Evolutionary conservation across 2,888 invertebrate genomes (phyloP).

Genomic region (Morpho deidamia): DNA sequence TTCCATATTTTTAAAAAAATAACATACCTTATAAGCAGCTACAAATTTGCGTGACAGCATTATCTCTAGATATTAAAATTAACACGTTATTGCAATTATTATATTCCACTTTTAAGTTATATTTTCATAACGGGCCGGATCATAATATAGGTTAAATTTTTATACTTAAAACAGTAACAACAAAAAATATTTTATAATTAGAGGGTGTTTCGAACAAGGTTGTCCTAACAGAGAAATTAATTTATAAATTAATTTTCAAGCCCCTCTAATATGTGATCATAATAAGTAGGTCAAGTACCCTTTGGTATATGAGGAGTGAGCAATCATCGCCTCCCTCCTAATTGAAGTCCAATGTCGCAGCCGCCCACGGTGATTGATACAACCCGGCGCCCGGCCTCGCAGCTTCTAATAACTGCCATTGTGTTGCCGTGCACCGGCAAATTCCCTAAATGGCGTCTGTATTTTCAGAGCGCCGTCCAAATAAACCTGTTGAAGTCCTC

Average conservation of each 20-base stretch:
- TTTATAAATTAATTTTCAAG: constrained; percentile 50
- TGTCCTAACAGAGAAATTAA: constrained; percentile 40
- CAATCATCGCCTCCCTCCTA: constrained; percentile 74
- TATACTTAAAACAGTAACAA: too few species aligned
- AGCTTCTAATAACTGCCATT: constrained; percentile 65
- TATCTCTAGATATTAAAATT: too few species aligned
- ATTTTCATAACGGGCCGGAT: too few species aligned
- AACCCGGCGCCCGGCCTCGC: constrained; percentile 41
- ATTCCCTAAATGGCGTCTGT: background rate
- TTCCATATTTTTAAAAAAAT: too few species aligned
- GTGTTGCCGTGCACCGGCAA: constrained; percentile 39
- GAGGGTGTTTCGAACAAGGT: background rate
- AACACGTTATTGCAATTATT: too few species aligned
- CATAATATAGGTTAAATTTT: too few species aligned
- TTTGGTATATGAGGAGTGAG: constrained; percentile 64
- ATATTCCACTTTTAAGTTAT: too few species aligned
- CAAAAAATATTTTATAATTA: too few species aligned
- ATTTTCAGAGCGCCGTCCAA: background rate
- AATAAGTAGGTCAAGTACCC: constrained; percentile 76
- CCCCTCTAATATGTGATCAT: constrained; percentile 49
- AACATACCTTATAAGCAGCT: too few species aligned
- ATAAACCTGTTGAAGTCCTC: too few species aligned
- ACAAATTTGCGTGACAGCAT: too few species aligned
- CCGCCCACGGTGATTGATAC: constrained; percentile 76
- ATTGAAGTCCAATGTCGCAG: constrained; percentile 77